Evolutionary conservation across 2,888 invertebrate genomes (phyloP).

Genomic region (Drosophila recens): DNA sequence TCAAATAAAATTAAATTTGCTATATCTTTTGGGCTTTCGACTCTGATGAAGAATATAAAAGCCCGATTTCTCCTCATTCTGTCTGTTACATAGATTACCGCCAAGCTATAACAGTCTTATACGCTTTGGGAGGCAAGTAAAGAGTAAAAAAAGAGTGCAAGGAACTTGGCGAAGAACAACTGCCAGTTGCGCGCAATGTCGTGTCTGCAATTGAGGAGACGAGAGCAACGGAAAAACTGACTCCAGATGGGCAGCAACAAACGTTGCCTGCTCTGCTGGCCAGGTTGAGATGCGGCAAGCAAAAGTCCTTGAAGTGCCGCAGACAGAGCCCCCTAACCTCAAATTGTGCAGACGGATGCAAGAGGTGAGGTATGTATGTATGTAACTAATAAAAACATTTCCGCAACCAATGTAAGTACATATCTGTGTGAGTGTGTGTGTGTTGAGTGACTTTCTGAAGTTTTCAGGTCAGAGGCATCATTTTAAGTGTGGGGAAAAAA

Average conservation of each 20-base stretch:
- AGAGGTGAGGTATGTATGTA: neutral
- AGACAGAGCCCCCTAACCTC: conserved; percentile 33
- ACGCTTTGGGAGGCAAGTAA: neutral
- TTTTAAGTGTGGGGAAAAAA: conserved; percentile 51
- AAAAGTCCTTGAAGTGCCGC: conserved; percentile 80
- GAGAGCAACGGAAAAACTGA: conserved; percentile 14
- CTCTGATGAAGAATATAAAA: neutral
- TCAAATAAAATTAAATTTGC: neutral
- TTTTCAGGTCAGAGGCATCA: conserved; percentile 38
- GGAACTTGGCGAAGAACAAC: conserved; percentile 48
- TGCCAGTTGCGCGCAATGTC: conserved; percentile 40
- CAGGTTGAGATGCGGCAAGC: conserved; percentile 32
- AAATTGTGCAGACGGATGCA: conserved; percentile 23
- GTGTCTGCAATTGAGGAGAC: conserved; percentile 35
- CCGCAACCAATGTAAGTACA: conserved; percentile 28
- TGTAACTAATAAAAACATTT: conserved; percentile 52
- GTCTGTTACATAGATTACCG: neutral
- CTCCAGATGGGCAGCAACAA: conserved; percentile 28
- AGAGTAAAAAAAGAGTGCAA: conserved; percentile 50
- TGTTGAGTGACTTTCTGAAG: conserved; percentile 31
- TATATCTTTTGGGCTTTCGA: neutral
- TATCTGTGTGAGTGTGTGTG: neutral
- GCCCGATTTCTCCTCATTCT: neutral
- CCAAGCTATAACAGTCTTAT: neutral
- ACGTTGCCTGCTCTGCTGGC: neutral